Base-by-base conservation (phyloP, 2,888 invertebrate species). In the Scrobipalpa atriplicella region DNA sequence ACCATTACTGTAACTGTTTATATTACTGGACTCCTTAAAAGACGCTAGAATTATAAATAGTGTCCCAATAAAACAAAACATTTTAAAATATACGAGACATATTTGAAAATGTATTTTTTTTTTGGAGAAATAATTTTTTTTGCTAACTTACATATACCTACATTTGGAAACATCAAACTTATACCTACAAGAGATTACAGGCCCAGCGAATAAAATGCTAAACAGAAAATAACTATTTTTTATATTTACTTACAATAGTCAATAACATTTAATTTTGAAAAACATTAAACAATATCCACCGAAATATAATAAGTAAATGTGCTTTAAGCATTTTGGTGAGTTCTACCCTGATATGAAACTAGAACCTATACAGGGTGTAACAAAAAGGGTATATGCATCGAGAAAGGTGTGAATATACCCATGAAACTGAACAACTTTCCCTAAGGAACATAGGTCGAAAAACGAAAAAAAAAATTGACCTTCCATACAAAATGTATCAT, bases 141-240 rank as follows among this genome's bases (percentile, higher is more conserved):
- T 61, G 36, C 38, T 51, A 65, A 65, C 29, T 61, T 52, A 51
- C 52, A 61, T 62, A 5, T 41, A 29, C 38, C 2, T 11, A 62
- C 47, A 36, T 39, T 60, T 75, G 74, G 71, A 76, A 79, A 81
- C 78, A 75, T 80, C 73, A 73, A 79, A 76, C 72, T 74, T 78
- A 75, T 62, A 0, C 47, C 68, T 75, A 74, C 61, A 64, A 66
- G 64, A 66, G 66, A 66, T 64, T 68, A 66, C 64, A 68, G 58
- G 41, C 18, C 41, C 61, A 61, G 41, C 19, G 61, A 61, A 61
- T 61, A 41, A 13, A 19, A 61, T 19, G 18, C 19, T 8, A 10
- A 18, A 61, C 61, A 61, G 61, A 19, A 41, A 9, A 11, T 19
- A 5, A 16, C 19, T 19, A 41, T 3, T 61, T 39, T 41, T 36